phyloP scores from a whole-genome alignment of 2,888 invertebrate genomes.

The Xestia xanthographa region DNA sequence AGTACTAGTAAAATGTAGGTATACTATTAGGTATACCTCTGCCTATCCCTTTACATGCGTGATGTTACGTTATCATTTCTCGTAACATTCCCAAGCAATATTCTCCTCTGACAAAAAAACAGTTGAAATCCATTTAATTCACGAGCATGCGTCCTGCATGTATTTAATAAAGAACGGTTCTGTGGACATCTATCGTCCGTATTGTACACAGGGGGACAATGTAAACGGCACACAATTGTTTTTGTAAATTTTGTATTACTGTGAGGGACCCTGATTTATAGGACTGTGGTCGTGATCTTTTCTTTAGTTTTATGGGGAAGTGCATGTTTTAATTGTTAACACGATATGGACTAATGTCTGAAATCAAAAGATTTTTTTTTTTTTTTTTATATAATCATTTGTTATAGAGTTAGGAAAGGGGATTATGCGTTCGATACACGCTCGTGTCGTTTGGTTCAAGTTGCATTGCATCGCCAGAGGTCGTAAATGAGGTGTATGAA shows the following conservation, averaged over 20 bases:
- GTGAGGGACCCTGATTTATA: constrained; percentile 47
- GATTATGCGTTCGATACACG: background rate
- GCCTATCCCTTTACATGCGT: background rate
- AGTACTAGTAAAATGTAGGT: too few species aligned
- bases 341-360: too few species aligned
- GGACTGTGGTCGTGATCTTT: constrained; percentile 29
- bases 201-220: constrained; percentile 64
- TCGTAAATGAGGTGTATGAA: background rate
- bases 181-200: constrained; percentile 33
- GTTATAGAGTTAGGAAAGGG: background rate
- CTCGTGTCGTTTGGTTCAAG: background rate
- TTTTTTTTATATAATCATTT: too few species aligned
- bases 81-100: background rate
- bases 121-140: constrained; percentile 25
- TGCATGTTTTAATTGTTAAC: too few species aligned
- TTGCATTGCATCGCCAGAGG: background rate
- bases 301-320: background rate
- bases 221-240: constrained; percentile 51
- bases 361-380: too few species aligned
- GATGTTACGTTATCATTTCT: background rate
- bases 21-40: background rate
- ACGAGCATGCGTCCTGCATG: constrained; percentile 50
- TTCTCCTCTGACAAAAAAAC: background rate
- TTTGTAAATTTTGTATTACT: constrained; percentile 52
- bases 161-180: constrained; percentile 67